phyloP scores from a whole-genome alignment of 2,888 invertebrate genomes.

The Cenopis cana region DNA sequence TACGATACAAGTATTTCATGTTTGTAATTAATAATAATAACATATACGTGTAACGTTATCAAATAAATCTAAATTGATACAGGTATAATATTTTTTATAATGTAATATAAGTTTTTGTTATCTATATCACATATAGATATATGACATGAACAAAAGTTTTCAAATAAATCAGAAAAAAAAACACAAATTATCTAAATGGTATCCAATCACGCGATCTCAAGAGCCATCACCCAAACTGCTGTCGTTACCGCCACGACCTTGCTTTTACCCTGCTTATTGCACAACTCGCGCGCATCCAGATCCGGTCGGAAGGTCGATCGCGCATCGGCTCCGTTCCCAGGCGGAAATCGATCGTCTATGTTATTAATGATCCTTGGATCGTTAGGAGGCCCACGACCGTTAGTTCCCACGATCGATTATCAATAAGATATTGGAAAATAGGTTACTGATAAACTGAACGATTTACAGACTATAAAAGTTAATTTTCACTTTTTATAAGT shows the following conservation, averaged over 20 bases:
- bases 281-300: conserved; percentile 41
- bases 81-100: too few species aligned
- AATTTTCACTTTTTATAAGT: too few species aligned
- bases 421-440: not conserved
- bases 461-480: too few species aligned
- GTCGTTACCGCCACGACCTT: conserved; percentile 32
- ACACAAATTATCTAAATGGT: conserved; percentile 9
- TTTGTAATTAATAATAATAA: too few species aligned
- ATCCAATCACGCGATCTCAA: conserved; percentile 12
- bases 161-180: not conserved
- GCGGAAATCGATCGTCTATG: conserved; percentile 41
- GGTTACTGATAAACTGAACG: not conserved
- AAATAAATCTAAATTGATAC: too few species aligned
- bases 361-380: conserved; percentile 36
- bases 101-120: too few species aligned
- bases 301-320: conserved; percentile 40
- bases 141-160: too few species aligned
- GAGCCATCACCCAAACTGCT: conserved; percentile 25
- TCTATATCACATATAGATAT: too few species aligned
- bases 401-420: conserved; percentile 30
- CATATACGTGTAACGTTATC: too few species aligned
- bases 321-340: conserved; percentile 42
- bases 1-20: too few species aligned
- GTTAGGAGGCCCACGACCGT: conserved; percentile 24
- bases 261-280: conserved; percentile 39